Evolutionary conservation across 2,888 invertebrate species (phyloP).

Genomic region (Torymus tubicola): DNA sequence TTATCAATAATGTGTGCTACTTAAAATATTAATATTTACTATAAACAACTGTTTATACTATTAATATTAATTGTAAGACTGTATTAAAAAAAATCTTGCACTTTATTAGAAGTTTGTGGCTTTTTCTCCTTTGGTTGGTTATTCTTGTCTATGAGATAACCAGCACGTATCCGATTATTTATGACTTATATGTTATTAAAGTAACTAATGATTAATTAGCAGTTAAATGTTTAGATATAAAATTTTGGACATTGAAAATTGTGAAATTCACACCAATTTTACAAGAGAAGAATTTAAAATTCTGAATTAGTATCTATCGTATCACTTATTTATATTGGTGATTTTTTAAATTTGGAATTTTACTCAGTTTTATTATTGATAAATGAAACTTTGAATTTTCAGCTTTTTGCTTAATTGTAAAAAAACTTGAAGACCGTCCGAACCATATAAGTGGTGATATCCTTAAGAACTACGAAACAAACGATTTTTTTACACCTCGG

Average conservation of each 20-base stretch:
- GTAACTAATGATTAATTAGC: no score
- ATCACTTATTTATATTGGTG: background rate
- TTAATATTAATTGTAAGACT: no score
- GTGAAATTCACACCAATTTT: background rate
- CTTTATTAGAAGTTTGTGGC: no score
- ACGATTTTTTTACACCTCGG: slow-evolving; percentile 68
- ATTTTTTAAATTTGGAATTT: slow-evolving; percentile 7
- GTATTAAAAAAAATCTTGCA: no score
- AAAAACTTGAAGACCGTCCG: slow-evolving; percentile 38
- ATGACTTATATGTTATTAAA: no score
- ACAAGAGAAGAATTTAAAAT: background rate
- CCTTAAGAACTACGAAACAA: slow-evolving; percentile 67
- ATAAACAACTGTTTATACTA: slow-evolving; percentile 2
- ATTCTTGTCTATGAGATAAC: no score
- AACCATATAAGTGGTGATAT: slow-evolving; percentile 37
- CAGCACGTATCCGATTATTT: no score
- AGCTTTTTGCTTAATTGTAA: slow-evolving; percentile 24
- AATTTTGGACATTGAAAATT: no score
- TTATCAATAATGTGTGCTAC: slow-evolving; percentile 4
- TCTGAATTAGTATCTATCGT: no score
- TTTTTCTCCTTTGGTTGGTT: no score
- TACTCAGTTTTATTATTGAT: background rate
- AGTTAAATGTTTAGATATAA: no score
- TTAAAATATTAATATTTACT: slow-evolving; percentile 17
- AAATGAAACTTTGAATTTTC: slow-evolving; percentile 24